Evolutionary conservation across 92 coral and sea anemone species (phyloP).

Genomic region (Phenganax subtilis): DNA sequence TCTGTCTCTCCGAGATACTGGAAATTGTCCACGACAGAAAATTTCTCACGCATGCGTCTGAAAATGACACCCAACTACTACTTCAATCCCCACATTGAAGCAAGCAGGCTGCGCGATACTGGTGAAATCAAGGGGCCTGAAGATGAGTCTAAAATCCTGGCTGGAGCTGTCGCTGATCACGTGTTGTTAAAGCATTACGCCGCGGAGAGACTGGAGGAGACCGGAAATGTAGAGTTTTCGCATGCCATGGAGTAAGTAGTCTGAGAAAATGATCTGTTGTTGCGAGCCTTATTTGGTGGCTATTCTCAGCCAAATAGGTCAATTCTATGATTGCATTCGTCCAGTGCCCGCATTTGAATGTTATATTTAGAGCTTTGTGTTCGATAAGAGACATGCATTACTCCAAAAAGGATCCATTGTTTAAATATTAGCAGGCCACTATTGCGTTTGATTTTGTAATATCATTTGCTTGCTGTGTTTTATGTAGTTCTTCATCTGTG

Average conservation of each 20-base stretch:
- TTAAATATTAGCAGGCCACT: not conserved
- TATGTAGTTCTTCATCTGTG: not conserved
- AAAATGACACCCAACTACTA: conserved; percentile 77
- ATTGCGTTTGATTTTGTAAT: not conserved
- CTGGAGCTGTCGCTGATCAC: conserved; percentile 70
- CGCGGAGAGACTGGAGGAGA: conserved; percentile 69
- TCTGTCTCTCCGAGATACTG: conserved; percentile 59
- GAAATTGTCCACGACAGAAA: conserved; percentile 87
- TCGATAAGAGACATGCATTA: not conserved
- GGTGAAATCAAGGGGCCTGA: conserved; percentile 41
- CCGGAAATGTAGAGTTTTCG: conserved; percentile 51
- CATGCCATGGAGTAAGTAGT: conserved; percentile 18
- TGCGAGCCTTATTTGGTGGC: no score
- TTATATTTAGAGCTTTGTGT: not conserved
- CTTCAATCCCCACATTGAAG: conserved; percentile 78
- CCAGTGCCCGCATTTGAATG: no score
- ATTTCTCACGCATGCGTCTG: conserved; percentile 93
- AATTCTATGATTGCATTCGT: no score
- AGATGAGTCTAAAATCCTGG: conserved; percentile 43
- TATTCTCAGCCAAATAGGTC: no score
- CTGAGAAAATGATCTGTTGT: not conserved
- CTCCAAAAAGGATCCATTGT: not conserved
- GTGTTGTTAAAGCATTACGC: conserved; percentile 64
- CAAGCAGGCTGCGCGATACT: conserved; percentile 74
- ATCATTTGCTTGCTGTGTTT: not conserved